Base-by-base conservation (phyloP, 2,888 invertebrate species). In the Melinaea marsaeus region DNA sequence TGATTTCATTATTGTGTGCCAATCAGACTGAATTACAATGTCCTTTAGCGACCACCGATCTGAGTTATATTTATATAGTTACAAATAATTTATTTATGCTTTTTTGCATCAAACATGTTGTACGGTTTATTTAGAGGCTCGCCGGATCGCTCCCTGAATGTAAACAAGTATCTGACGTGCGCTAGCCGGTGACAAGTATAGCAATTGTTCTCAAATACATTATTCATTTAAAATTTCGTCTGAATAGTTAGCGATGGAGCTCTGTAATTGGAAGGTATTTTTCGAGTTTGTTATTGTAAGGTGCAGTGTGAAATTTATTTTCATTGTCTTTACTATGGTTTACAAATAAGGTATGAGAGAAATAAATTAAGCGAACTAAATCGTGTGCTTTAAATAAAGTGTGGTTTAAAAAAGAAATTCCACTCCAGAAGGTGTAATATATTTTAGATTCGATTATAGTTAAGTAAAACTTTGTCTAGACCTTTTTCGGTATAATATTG, bases 1-100 rank as follows among this genome's bases (percentile, higher is more conserved):
- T 90, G 90, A 89, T 88, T 88, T 88, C 87, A 88, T 90, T 90
- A 90, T 90, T 90, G 90, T 90, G 87, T 90, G 90, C 90, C 90
- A 90, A 90, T 90, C 90, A 89, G 83, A 73, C 80, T 89, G 90
- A 90, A 89, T 89, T 90, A 90, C 90, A 90, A 89, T 90, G 89
- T 90, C 88, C 86, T 88, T 89, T 90, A 83, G 77, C 80, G 76
- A 80, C 79, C 79, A 77, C 88, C 87, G 89, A 88, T 85, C 86
- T 82, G 83, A 78, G 81, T 79, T 81, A 84, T 83, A 79, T 84
- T 80, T 84, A 80, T 82, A 85, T 85, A 84, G 79, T 84, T 80
- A 82, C 84, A 85, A 85, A 85, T 86, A 80, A 83, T 86, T 85
- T 85, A 82, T 84, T 86, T 85, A 80, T 83, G 77, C 79, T 68